These are phyloP conservation scores for Heterochromis multidens DNA, from an alignment of 2,113 vertebrate species.

Conservation along the genomic window DNA sequence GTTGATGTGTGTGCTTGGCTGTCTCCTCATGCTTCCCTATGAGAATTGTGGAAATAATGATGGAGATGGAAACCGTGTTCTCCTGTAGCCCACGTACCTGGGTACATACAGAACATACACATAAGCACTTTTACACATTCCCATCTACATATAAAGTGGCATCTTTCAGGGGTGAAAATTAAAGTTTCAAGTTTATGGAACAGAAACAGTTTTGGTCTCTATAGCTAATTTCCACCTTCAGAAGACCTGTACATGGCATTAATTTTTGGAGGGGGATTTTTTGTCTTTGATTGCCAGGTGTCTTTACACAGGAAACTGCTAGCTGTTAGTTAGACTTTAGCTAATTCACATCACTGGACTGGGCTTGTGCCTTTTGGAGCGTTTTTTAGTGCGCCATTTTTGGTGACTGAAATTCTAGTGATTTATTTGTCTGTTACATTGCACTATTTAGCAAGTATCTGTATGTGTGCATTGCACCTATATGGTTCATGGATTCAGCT, in stretches of 20 bases:
- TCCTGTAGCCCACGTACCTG: background rate
- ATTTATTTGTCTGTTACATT: background rate
- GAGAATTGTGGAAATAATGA: background rate
- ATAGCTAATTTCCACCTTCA: background rate
- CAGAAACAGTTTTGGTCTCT: background rate
- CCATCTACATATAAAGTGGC: background rate
- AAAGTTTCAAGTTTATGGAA: background rate
- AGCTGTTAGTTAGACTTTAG: background rate
- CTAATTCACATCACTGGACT: background rate
- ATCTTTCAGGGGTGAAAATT: background rate
- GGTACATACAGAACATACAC: background rate
- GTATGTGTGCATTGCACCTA: background rate
- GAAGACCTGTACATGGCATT: background rate
- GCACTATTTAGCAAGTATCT: background rate
- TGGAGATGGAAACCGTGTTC: background rate
- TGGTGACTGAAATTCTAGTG: background rate
- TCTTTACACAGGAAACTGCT: background rate
- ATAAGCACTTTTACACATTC: background rate
- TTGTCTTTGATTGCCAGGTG: background rate
- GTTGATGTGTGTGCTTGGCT: constrained; percentile 1
- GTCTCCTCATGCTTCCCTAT: background rate
- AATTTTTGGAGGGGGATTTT: background rate
- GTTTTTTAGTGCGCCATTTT: background rate
- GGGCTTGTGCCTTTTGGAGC: background rate
- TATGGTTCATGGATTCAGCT: background rate